Base-by-base conservation (phyloP, 2,888 invertebrate genomes). In the Mechanitis messenoides region DNA sequence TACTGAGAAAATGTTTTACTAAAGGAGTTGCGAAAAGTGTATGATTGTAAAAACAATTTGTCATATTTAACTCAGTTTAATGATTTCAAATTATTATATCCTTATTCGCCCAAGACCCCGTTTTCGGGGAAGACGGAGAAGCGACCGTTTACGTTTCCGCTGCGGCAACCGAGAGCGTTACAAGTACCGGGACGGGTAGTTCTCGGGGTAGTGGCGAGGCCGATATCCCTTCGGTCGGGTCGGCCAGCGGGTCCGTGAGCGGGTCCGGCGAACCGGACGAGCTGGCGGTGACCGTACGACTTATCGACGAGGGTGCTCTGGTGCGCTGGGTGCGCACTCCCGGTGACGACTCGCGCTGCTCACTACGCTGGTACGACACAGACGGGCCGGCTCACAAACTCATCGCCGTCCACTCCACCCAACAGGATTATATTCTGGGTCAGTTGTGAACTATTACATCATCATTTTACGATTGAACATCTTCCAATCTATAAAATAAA, bases 281-380 rank as follows among this genome's bases (percentile, higher is more conserved):
- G 91, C 74, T 85, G 70, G 94, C 95, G 78, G 92, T 97, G 60
- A 92, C 92, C 59, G 93, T 95, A 58, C 91, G 92, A 38, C 91
- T 93, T 62, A 93, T 94, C 54, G 92, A 92, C 58, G 94, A 94
- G 65, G 96, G 95, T 35, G 95, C 95, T 81, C 85, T 95, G 60
- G 92, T 97, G 53, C 93, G 93, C 62, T 96, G 95, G 95, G 92
- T 92, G 60, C 94, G 95, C 1, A 87, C 87, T 35, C 87, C 91
- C 62, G 93, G 92, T 0, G 81, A 87, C 64, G 91, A 92, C 38
- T 83, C 92, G 61, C 81, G 92, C 53, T 95, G 95, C 77, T 85
- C 92, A 5, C 92, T 95, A 50, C 92, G 93, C 73, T 95, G 95
- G 95, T 93, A 91, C 79, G 91, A 92, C 71, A 93, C 92, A 57